These are phyloP conservation scores for Megathymus violae DNA, from an alignment of 1,140 invertebrate species.

Conservation along the genomic window DNA sequence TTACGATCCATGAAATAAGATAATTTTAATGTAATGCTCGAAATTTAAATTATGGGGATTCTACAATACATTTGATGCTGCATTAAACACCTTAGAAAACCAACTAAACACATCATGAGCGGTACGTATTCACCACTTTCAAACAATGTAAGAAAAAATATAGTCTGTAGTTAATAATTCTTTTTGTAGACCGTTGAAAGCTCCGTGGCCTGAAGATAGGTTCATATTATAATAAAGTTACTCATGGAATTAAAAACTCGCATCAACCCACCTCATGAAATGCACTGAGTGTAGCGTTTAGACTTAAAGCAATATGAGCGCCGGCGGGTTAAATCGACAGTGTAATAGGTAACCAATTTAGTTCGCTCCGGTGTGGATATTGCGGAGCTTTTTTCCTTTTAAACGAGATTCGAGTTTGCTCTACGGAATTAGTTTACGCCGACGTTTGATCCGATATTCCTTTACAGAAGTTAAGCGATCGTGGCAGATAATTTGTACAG, in stretches of 20 bases:
- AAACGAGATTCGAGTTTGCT: conserved; percentile 73
- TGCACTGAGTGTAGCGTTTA: conserved; percentile 39
- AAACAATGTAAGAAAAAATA: neutral
- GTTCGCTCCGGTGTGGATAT: conserved; percentile 65
- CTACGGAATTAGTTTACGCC: conserved; percentile 78
- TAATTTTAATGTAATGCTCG: no score
- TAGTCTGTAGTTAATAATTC: conserved; percentile 22
- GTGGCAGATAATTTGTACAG: conserved; percentile 63
- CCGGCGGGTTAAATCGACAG: conserved; percentile 62
- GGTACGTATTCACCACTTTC: neutral
- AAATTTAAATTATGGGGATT: no score
- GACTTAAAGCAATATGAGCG: conserved; percentile 38
- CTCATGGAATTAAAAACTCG: conserved; percentile 37
- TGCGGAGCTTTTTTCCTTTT: conserved; percentile 65
- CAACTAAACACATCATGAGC: neutral
- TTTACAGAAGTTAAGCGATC: conserved; percentile 75
- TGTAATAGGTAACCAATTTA: conserved; percentile 79
- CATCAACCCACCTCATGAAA: conserved; percentile 34
- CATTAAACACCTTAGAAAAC: neutral
- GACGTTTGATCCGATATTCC: conserved; percentile 80
- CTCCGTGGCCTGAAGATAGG: neutral
- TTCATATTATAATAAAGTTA: conserved; percentile 27
- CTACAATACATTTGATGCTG: no score
- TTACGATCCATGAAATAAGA: no score
- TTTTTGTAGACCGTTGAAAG: conserved; percentile 18